Evolutionary conservation across 2,113 vertebrate genomes (phyloP), one percentile per base, ranked within the genome.

Genomic region (Brachypteracias leptosomus): DNA sequence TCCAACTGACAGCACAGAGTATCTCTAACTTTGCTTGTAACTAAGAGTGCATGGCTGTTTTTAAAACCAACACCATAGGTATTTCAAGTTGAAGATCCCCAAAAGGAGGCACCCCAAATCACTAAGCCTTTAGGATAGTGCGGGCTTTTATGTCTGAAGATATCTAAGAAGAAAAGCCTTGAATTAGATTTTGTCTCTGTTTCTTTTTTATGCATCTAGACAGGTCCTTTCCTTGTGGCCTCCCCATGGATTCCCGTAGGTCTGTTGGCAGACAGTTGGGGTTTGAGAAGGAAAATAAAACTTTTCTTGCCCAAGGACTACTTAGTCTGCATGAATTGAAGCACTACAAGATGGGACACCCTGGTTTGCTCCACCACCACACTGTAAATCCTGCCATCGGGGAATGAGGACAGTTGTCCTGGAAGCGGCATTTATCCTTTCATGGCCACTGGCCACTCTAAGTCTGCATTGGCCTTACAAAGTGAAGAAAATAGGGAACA

Each of bases 1-100:
- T 59, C 47, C 2, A 0, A 26, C 11, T n/a, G 49, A 26, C 11
- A 62, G 26, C 0, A 0, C n/a, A 25, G 36, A 88, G 55, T 22
- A 47, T 44, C 59, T 42, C 10, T 55, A 79, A 35, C 20, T 67
- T 21, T 4, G 2, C 16, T 76, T 44, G 13, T 22, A 70, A 90
- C 17, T 29, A 59, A 18, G 18, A 76, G 42, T 6, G 3, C 83
- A 52, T 0, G 3, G 11, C 31, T 87, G 65, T 4, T 75, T 89
- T 58, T 36, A 44, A 85, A 86, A 88, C 24, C 68, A 84, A 11
- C 25, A 10, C 15, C 8, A 86, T 12, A 18, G 38, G 4, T 61
- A 75, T 65, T 90, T 92, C 33, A 31, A 78, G 55, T 29, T 74
- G 68, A 33, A 90, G 88, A 81, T 63, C 9, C 16, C 21, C 15